phyloP scores from a whole-genome alignment of 2,113 vertebrate genomes.

The Catharus fuscescens region DNA sequence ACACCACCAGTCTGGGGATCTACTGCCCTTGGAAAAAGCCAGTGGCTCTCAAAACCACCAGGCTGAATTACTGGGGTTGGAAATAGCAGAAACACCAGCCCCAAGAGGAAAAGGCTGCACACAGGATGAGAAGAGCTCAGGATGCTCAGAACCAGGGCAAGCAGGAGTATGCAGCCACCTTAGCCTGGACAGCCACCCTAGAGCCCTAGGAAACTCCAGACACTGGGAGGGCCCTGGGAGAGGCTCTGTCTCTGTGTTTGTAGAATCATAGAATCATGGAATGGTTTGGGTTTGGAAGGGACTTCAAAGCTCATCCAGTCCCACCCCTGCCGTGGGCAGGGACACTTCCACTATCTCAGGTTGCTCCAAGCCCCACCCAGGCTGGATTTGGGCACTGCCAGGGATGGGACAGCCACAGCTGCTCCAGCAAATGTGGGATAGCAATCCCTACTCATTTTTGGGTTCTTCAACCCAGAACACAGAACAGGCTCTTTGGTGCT shows the following conservation, averaged over 20 bases:
- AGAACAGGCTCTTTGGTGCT: not conserved
- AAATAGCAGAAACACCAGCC: not conserved
- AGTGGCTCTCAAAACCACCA: not conserved
- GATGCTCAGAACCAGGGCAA: not conserved
- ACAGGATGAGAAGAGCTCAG: not conserved
- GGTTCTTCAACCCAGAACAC: not conserved
- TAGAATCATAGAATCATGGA: not conserved
- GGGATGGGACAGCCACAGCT: not conserved
- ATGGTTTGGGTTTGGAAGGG: not conserved
- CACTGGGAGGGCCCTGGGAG: not conserved
- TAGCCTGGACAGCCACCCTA: not conserved
- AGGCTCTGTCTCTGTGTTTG: not conserved
- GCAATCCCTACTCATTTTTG: not conserved
- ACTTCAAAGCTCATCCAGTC: accelerated
- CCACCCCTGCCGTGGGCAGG: not conserved
- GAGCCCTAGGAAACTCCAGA: not conserved
- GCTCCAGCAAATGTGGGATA: not conserved
- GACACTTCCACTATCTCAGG: not conserved
- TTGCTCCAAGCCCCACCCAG: accelerated
- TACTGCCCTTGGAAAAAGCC: not conserved
- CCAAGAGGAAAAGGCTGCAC: not conserved
- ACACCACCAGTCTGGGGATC: not conserved
- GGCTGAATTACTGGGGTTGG: not conserved
- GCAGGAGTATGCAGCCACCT: not conserved
- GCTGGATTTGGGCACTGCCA: not conserved